phyloP scores from a whole-genome alignment of 2,888 invertebrate genomes.

The Pterobdella sp. region DNA sequence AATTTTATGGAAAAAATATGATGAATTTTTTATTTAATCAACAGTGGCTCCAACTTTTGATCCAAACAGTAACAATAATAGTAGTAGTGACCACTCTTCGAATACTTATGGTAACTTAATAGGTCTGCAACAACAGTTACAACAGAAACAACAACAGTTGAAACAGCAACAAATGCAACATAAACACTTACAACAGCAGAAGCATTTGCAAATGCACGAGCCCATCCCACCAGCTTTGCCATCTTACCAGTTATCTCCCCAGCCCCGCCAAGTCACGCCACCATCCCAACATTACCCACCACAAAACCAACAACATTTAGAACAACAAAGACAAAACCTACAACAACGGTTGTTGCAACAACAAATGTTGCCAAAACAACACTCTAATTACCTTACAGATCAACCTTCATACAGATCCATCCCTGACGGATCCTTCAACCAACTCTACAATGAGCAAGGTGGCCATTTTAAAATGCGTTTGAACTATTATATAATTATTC shows the following conservation, averaged over 20 bases:
- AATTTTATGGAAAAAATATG: no score
- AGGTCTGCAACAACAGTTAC: conserved; percentile 12
- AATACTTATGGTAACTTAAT: conserved; percentile 2
- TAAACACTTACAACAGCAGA: conserved; percentile 1
- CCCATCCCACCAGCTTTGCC: conserved; percentile 6
- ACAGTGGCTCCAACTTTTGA: conserved; percentile 1
- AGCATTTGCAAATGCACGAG: background rate
- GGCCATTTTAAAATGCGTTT: no score
- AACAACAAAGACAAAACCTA: conserved; percentile 13
- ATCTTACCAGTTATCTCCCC: background rate
- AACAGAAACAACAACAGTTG: background rate
- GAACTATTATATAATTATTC: no score
- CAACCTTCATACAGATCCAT: background rate
- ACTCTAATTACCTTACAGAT: conserved; percentile 14
- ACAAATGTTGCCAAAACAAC: conserved; percentile 15
- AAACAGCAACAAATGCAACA: background rate
- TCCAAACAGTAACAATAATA: background rate
- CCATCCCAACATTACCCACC: conserved; percentile 16
- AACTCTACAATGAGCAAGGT: conserved; percentile 20
- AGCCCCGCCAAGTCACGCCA: conserved; percentile 9
- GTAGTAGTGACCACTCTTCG: background rate
- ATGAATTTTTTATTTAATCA: background rate
- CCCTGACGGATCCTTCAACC: conserved; percentile 11
- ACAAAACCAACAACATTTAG: conserved; percentile 21
- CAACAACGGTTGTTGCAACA: conserved; percentile 9